Conservation (phyloP, 2,797 vertebrate species). For the Poecilia wingei region DNA sequence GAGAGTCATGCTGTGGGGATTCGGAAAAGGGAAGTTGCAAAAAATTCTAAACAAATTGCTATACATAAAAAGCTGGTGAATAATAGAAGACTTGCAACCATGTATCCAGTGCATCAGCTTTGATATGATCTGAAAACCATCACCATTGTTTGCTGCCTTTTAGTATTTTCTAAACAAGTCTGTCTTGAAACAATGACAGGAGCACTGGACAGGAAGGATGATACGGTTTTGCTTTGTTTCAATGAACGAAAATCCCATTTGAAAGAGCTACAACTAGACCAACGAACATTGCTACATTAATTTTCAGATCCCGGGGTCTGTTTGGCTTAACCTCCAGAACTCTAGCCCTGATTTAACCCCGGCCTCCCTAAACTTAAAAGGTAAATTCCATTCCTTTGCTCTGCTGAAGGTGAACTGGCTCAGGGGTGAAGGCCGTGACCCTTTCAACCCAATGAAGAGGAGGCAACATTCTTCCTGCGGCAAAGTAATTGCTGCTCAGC, state of each 20-base stretch:
- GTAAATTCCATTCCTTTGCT: slow-evolving; percentile 24
- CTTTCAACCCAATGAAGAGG: slow-evolving; percentile 1
- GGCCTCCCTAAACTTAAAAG: slow-evolving; percentile 12
- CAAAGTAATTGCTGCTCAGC: slow-evolving; percentile 17
- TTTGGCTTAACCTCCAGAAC: background rate
- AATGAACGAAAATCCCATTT: background rate
- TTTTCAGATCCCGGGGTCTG: background rate
- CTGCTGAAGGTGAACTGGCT: slow-evolving; percentile 11
- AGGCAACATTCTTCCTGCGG: slow-evolving; percentile 25
- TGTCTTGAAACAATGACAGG: background rate
- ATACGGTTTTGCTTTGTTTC: background rate
- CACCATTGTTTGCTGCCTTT: too few species aligned
- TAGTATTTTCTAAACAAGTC: background rate
- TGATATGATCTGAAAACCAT: background rate
- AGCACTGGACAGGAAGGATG: background rate
- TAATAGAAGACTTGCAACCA: background rate
- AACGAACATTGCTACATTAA: background rate
- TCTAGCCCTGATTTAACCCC: background rate
- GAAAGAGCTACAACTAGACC: background rate
- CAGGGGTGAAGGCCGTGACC: slow-evolving; percentile 1
- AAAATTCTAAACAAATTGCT: background rate
- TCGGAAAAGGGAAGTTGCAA: background rate
- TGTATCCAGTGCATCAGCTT: background rate
- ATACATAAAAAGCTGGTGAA: background rate
- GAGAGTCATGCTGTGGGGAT: background rate